These are phyloP conservation scores for Pasiphila rectangulata DNA, from an alignment of 2,888 invertebrate genomes.

Conservation along the genomic window DNA sequence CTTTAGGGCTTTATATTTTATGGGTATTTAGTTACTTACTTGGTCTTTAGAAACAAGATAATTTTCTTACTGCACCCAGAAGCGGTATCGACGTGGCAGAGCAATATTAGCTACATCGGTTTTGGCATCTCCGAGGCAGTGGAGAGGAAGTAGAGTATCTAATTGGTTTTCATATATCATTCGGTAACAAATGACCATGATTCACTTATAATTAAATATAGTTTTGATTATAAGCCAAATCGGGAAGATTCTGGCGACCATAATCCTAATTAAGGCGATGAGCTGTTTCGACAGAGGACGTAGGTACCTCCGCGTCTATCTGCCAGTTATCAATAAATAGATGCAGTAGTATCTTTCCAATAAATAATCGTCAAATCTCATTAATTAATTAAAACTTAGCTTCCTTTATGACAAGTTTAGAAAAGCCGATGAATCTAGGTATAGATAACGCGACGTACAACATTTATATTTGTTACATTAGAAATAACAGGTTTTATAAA, in stretches of 20 bases:
- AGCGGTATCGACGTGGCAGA: too few species aligned
- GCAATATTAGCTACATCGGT: not conserved
- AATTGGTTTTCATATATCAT: conserved; percentile 1
- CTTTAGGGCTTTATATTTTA: not conserved
- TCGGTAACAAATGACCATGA: conserved; percentile 1
- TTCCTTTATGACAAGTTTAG: too few species aligned
- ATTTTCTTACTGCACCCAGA: too few species aligned
- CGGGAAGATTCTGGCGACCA: conserved; percentile 21
- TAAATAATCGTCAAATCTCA: too few species aligned
- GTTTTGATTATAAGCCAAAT: conserved; percentile 25
- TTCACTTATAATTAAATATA: not conserved
- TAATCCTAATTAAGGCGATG: not conserved
- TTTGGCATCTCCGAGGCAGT: conserved; percentile 1
- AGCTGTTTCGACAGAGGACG: not conserved
- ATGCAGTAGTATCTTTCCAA: too few species aligned
- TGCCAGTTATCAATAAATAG: not conserved
- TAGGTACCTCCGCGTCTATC: not conserved
- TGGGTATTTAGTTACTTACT: too few species aligned
- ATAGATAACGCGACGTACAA: too few species aligned
- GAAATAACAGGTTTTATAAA: too few species aligned
- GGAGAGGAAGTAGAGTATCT: not conserved
- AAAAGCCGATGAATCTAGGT: too few species aligned
- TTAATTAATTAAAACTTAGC: too few species aligned
- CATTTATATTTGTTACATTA: too few species aligned
- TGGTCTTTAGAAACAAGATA: too few species aligned